phyloP scores from a whole-genome alignment of 2,113 vertebrate genomes.

The Tachycineta bicolor region DNA sequence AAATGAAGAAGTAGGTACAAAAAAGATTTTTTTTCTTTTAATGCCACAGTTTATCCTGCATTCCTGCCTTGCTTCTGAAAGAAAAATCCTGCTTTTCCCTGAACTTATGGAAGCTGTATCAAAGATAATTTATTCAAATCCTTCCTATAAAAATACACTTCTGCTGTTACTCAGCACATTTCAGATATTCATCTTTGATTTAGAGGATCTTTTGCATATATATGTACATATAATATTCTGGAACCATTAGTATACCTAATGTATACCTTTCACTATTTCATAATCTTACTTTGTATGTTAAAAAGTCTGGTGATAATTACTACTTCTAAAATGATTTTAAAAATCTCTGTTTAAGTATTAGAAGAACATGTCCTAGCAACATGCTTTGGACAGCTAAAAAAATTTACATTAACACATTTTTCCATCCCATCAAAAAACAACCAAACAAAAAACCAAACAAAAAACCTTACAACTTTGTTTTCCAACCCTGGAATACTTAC shows the following conservation, averaged over 20 bases:
- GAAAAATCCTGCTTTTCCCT: background rate
- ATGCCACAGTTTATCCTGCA: background rate
- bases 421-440: background rate
- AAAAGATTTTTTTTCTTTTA: background rate
- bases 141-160: background rate
- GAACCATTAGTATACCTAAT: background rate
- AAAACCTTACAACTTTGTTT: background rate
- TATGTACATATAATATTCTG: background rate
- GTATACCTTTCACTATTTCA: background rate
- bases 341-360: background rate
- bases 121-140: background rate
- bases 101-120: background rate
- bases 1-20: background rate
- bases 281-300: background rate
- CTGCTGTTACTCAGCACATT: background rate
- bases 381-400: background rate
- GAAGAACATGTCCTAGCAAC: background rate
- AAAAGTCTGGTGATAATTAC: background rate
- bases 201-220: accelerated
- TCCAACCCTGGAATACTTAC: background rate
- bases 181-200: background rate
- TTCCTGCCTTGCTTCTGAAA: background rate
- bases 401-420: background rate
- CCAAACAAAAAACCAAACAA: background rate
- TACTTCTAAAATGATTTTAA: background rate